Evolutionary conservation across 2,113 vertebrate species (phyloP), one percentile per base, ranked within the genome.

Genomic region (Neodontobutis hainanensis): DNA sequence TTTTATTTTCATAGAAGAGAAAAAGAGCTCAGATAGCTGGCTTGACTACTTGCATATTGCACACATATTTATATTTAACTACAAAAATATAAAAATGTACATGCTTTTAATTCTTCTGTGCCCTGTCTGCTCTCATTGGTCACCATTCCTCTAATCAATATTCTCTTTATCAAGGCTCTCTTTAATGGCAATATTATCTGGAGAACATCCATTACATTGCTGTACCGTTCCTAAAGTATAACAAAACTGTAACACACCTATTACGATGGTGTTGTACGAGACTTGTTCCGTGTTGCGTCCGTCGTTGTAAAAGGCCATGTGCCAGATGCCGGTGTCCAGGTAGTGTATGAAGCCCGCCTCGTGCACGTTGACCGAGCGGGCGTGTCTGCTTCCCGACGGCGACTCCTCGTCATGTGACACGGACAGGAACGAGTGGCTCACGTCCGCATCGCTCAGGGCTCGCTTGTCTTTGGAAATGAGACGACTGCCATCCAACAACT

Each of bases 331-430:
- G 0, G 95, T 94, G 78, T 98, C 97, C 86, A 99, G 85, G 88
- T 95, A 99, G 82, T 97, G 97, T 84, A 99, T 97, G 73, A 99
- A 99, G 58, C 96, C 96, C 0, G 96, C 96, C 75, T 98, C 96
- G 0, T 97, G 95, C 19, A 98, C 87, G 27, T 92, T 98, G 65
- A 99, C 82, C 0, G 97, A 97, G 51, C 97, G 92, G 0, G 92
- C 73, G 80, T 93, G 93, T 6, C 91, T 87, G 51, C 89, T 71
- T 19, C 65, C 82, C 46, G 59, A 55, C 7, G 10, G 40, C 3
- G 73, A 56, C 51, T 86, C 82, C 1, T 82, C 78, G 9, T 85
- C 95, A 61, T 0, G 93, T 72, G 79, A 91, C 90, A 11, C 84
- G 68, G 63, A 38, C 0, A 92, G 93, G 57, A 93, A 90, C 0